Conservation (phyloP, 2,797 vertebrate genomes). For the Enteromius paludinosus region DNA sequence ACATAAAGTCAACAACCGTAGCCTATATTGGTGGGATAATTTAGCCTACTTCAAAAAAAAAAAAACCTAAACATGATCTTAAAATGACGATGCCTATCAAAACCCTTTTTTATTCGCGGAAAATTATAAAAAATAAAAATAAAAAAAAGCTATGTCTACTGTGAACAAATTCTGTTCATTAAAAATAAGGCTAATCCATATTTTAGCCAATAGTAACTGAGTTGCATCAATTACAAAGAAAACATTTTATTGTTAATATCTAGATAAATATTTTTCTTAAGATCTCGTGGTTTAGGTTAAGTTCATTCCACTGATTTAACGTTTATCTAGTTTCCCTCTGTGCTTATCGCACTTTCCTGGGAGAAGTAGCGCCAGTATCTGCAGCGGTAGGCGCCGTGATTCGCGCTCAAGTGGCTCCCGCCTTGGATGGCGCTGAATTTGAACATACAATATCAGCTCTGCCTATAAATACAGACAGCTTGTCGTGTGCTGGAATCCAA, state of each 20-base stretch:
- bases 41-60: not conserved
- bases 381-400: conserved; percentile 40
- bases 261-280: not conserved
- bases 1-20: not conserved
- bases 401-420: conserved; percentile 54
- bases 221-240: not conserved
- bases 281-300: not conserved
- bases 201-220: not conserved
- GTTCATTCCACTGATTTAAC: not conserved
- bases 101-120: not conserved
- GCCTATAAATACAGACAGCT: conserved; percentile 42
- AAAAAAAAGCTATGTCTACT: too few relatives aligned
- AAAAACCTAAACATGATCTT: not conserved
- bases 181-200: too few relatives aligned
- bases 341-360: not conserved
- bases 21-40: not conserved
- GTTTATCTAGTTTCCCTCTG: not conserved
- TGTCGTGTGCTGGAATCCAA: conserved; percentile 18
- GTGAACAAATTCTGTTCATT: too few relatives aligned
- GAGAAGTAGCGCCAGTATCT: conserved; percentile 13
- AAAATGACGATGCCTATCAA: not conserved
- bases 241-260: not conserved
- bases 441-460: conserved; percentile 14
- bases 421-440: conserved; percentile 54
- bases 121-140: too few relatives aligned